Evolutionary conservation across 2,113 vertebrate genomes (phyloP).

Genomic region (Pituophis catenifer): DNA sequence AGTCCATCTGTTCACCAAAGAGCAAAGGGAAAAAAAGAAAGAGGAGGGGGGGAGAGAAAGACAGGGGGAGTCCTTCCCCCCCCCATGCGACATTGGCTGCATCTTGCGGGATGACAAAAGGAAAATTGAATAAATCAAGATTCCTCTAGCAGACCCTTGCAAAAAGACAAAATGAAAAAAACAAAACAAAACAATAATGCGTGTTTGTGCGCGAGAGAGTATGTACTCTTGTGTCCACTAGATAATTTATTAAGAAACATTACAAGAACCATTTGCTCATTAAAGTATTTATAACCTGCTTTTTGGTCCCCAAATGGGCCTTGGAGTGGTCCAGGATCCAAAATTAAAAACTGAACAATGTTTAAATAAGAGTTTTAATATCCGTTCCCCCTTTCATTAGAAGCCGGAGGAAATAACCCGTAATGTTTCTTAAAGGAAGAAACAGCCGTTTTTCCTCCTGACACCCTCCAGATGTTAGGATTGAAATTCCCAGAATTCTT

Average conservation of each 20-base stretch:
- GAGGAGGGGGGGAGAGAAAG: neutral
- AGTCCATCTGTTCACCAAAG: constrained; percentile 49
- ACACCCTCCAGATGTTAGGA: neutral
- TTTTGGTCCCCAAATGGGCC: neutral
- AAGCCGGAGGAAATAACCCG: neutral
- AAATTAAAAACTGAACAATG: neutral
- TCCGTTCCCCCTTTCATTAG: no score
- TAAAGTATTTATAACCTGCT: neutral
- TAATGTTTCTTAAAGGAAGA: neutral
- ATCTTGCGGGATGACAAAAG: constrained; percentile 28
- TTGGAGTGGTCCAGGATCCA: neutral
- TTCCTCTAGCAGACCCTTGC: constrained; percentile 39
- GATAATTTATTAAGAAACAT: neutral
- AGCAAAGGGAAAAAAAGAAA: neutral
- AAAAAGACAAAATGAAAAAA: neutral
- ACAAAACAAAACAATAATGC: constrained; percentile 25
- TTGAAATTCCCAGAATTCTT: neutral
- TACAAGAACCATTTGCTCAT: neutral
- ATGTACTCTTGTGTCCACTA: neutral
- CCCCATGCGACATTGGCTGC: constrained; percentile 17
- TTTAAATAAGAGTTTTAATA: neutral
- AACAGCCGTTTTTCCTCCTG: neutral
- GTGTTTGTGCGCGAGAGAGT: neutral
- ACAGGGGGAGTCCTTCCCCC: neutral
- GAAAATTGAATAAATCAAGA: constrained; percentile 55